A percentile compares a stretch with the other conserved stretches of the same genome.
Evolutionary conservation across 2,797 vertebrate genomes (phyloP).

Genomic region (Psittacula echo): DNA sequence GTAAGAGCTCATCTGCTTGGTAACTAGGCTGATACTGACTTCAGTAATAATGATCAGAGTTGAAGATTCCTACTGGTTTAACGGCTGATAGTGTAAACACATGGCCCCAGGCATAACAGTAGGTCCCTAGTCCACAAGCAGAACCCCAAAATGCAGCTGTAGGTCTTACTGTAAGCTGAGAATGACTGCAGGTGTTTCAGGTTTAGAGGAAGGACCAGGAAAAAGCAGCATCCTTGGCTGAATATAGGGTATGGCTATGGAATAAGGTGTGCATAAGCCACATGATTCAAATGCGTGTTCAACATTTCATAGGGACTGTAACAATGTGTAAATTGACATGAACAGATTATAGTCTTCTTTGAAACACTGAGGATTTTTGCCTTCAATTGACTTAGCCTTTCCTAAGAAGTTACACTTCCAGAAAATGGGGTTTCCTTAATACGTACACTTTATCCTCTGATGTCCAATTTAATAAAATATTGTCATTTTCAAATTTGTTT

Average conservation of each 20-base stretch:
- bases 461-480: neutral
- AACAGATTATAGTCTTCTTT: neutral
- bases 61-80: neutral
- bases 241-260: neutral
- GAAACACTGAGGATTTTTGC: neutral
- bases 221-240: neutral
- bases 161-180: neutral
- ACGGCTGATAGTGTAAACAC: neutral
- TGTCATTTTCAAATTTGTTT: neutral
- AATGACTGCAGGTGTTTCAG: neutral
- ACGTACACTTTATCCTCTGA: neutral
- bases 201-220: neutral
- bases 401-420: neutral
- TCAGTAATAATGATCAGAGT: neutral
- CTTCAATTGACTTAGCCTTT: neutral
- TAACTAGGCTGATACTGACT: conserved; percentile 11
- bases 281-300: neutral
- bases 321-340: neutral
- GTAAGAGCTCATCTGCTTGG: conserved; percentile 5
- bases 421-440: neutral
- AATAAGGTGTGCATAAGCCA: neutral
- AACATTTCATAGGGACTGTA: neutral
- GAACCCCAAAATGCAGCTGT: neutral
- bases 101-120: neutral
- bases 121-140: neutral